Evolutionary conservation across 2,888 invertebrate genomes (phyloP), one percentile per base, ranked within the genome.

Genomic region (Meiosimyza platycephala): DNA sequence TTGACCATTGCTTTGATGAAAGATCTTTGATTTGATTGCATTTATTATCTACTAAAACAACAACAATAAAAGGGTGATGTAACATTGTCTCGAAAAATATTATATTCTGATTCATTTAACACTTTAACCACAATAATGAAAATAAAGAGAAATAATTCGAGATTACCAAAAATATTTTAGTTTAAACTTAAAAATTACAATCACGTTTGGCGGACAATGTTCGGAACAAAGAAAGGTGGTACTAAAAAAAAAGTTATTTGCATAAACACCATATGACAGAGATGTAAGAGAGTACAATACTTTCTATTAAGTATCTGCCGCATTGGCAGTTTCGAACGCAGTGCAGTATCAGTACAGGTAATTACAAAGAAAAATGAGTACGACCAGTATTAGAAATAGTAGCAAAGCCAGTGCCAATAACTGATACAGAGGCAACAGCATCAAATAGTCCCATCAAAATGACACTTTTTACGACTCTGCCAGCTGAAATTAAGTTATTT

Each of bases 161-260:
- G 15, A 47, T 62, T 40, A 28, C 15, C 28, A 40, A 62, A n/a
- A 62, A 62, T 40, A 16, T 40, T 62, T 62, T 62, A 16, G 47
- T 62, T 40, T 11, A 62, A 33, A 16, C 40, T 40, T 62, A 22
- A 15, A 28, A 51, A 65, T 65, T 65, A 16, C 51, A 51, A 65
- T 51, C 65, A 65, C 65, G 65, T 65, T 65, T 65, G 51, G n/a
- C 52, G 52, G 65, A 28, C 65, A 65, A 65, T 28, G 65, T 65
- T 51, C 60, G 6, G 33, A 15, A 47, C 60, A 22, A 62, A 33
- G 47, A 62, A 62, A 62, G 60, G n/a, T 62, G 33, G 33, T 9
- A 28, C 7, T 6, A 13, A 47, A 33, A 15, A n/a, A 60, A 33
- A 28, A 47, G 40, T 40, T 40, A 28, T 40, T 40, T 40, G 40